Percentiles rank a stretch among this genome's conserved stretches.
These are phyloP conservation scores for Scyliorhinus canicula DNA, from an alignment of 2,797 vertebrate genomes.

Conservation along the genomic window DNA sequence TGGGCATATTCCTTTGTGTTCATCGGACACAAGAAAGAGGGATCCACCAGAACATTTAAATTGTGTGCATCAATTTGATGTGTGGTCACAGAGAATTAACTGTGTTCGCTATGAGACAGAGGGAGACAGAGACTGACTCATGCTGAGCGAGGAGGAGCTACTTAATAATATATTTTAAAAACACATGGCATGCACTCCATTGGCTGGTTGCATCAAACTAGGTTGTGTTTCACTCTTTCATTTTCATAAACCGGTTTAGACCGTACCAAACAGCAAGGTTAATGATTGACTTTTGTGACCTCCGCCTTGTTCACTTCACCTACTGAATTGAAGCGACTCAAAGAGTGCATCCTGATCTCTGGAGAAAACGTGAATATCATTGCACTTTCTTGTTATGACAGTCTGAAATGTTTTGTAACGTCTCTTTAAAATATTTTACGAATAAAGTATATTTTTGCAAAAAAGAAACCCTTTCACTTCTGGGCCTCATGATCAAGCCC, in stretches of 20 bases:
- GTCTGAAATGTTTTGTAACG: too few relatives aligned
- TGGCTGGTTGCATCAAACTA: conserved; percentile 8
- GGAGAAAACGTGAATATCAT: too few relatives aligned
- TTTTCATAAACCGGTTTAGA: conserved; percentile 17
- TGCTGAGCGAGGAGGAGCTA: not conserved
- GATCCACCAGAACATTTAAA: not conserved
- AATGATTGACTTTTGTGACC: conserved; percentile 27
- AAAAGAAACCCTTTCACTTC: too few relatives aligned
- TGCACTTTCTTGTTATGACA: too few relatives aligned
- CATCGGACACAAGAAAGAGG: not conserved
- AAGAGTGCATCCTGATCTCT: too few relatives aligned
- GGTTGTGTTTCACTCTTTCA: conserved; percentile 13
- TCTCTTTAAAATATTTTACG: too few relatives aligned
- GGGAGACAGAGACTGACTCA: conserved; percentile 8
- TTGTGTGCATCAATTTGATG: not conserved
- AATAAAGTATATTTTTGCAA: too few relatives aligned
- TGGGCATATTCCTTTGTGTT: not conserved
- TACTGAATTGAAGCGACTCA: too few relatives aligned
- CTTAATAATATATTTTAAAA: not conserved
- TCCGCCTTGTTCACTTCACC: not conserved
- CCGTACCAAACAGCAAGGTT: conserved; percentile 8
- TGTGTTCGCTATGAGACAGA: not conserved
- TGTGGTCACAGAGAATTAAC: not conserved
- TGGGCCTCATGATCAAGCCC: too few relatives aligned
- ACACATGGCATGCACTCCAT: not conserved